These are phyloP conservation scores for Sula dactylatra DNA, from an alignment of 2,113 vertebrate species.

Conservation along the genomic window DNA sequence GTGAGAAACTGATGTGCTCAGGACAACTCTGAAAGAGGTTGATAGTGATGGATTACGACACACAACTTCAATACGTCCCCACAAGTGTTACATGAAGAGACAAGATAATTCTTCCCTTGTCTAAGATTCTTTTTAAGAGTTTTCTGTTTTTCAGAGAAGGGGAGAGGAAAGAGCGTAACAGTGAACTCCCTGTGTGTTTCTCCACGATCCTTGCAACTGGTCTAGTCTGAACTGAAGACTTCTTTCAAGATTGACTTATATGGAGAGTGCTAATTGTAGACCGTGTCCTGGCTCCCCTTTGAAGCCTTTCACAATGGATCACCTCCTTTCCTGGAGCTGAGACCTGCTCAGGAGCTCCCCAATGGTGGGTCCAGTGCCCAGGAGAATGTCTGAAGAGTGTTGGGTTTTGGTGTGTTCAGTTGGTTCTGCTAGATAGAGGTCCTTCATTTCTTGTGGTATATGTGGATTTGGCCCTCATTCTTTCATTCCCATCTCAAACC, in stretches of 20 bases:
- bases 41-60: not conserved
- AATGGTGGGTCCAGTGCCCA: not conserved
- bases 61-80: not conserved
- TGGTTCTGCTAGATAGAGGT: not conserved
- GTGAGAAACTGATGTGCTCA: conserved; percentile 30
- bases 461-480: not conserved
- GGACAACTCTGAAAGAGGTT: conserved; percentile 5
- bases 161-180: not conserved
- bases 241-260: not conserved
- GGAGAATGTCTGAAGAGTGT: not conserved
- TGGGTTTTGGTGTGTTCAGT: not conserved
- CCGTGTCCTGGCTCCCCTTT: not conserved
- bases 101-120: conserved; percentile 41
- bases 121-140: not conserved
- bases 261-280: not conserved
- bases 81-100: conserved; percentile 24
- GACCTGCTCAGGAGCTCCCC: not conserved
- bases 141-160: not conserved
- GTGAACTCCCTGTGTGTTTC: not conserved
- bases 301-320: not conserved
- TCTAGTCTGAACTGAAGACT: not conserved
- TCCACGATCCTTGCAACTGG: not conserved
- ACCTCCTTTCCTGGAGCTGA: not conserved
- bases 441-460: not conserved
- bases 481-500: not conserved